These are phyloP conservation scores for Scaptomyza caliginosa DNA, from an alignment of 2,888 invertebrate genomes.

Conservation along the genomic window DNA sequence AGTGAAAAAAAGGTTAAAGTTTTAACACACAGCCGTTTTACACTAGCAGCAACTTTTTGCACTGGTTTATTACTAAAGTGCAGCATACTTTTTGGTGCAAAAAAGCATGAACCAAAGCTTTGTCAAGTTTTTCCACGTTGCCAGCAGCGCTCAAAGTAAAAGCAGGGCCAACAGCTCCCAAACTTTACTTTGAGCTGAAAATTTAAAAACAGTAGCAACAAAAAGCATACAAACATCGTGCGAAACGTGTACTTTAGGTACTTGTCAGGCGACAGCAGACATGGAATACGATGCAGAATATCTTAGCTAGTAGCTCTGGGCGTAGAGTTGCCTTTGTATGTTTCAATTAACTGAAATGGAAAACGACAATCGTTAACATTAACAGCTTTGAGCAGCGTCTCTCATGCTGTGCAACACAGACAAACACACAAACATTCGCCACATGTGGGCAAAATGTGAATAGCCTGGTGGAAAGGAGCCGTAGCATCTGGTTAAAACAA, in stretches of 20 bases:
- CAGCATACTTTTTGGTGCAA: conserved; percentile 28
- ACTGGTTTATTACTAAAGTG: conserved; percentile 16
- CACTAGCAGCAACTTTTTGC: conserved; percentile 25
- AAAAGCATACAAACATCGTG: conserved; percentile 25
- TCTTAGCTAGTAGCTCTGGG: conserved; percentile 11
- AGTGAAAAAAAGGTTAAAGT: conserved; percentile 17
- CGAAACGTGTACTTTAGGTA: conserved; percentile 15
- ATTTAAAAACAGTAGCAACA: conserved; percentile 28
- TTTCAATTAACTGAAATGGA: conserved; percentile 75
- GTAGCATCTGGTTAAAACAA: conserved; percentile 7
- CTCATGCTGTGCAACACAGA: conserved; percentile 21
- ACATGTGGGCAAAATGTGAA: conserved; percentile 26
- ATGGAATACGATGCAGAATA: conserved; percentile 13
- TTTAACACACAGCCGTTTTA: conserved; percentile 19
- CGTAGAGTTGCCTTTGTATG: conserved; percentile 20
- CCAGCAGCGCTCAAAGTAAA: conserved; percentile 20
- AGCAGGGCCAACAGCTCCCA: conserved; percentile 31
- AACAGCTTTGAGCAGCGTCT: conserved; percentile 51
- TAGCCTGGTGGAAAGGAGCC: neutral
- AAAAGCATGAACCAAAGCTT: conserved; percentile 36
- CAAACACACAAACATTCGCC: neutral
- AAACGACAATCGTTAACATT: conserved; percentile 72
- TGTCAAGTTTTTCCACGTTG: conserved; percentile 4
- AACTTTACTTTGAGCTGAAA: conserved; percentile 48
- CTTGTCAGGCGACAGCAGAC: conserved; percentile 14